Base-by-base conservation (phyloP, 2,888 invertebrate species). In the Syritta pipiens region DNA sequence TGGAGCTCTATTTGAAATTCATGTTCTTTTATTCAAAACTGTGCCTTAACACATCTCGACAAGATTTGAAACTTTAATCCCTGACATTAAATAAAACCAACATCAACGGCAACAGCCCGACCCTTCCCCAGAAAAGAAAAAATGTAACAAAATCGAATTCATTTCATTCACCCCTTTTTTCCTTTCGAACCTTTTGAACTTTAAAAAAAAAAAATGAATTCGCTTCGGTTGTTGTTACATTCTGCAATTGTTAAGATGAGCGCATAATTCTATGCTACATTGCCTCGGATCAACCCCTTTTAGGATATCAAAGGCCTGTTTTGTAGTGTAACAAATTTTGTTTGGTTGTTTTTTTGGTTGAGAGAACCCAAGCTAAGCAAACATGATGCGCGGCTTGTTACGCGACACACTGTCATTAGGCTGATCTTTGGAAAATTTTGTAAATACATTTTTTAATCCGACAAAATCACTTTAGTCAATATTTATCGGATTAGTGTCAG, bases 401-500 rank as follows among this genome's bases (percentile, higher is more conserved):
- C 22, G 14, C 37, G 26, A 9, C 37, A 28, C 37, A 32, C 24
- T 62, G 14, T 60, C 48, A 65, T 77, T 53, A 60, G 65, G 24
- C 30, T 65, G 48, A 77, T 77, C 63, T 71, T 59, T 77, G n/a
- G n/a, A 51, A 75, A 44, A 77, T 24, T 77, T 77, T 79, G 77
- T 79, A 79, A 79, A 79, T 72, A 67, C 53, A 65, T 67, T 84
- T n/a, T 85, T 85, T 88, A 88, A 88, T 85, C 88, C 87, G 86
- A 83, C 86, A 84, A 86, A 85, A 87, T 86, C 87, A 85, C 84
- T 88, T 88, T 85, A 88, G 88, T 87, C 87, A 88, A 88, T 85
- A 88, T 88, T 88, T 88, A 88, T 86, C 83, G 86, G 88, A 87
- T 88, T 88, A 88, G 81, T 85, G 88, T 87, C 89, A 87, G 83